Conservation (phyloP, 2,888 invertebrate species). For the Pecten maximus region DNA sequence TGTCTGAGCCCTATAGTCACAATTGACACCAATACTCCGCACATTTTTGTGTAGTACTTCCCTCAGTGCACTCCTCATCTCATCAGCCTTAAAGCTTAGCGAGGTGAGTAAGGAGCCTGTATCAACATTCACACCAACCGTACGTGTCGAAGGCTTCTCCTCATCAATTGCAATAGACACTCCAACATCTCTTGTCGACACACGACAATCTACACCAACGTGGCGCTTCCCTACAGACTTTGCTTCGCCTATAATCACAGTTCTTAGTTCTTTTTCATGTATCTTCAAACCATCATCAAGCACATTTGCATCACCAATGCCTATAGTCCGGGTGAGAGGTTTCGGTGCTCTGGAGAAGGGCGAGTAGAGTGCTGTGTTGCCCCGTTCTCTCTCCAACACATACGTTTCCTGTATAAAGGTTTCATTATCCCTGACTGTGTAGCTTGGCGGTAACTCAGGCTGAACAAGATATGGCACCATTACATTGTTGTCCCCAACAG, state of each 20-base stretch:
- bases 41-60: slow-evolving; percentile 78
- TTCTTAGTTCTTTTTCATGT: slow-evolving; percentile 81
- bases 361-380: slow-evolving; percentile 58
- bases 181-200: slow-evolving; percentile 80
- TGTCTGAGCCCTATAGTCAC: slow-evolving; percentile 67
- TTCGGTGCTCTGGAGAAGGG: slow-evolving; percentile 60
- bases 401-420: slow-evolving; percentile 64
- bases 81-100: slow-evolving; percentile 75
- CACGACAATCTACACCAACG: slow-evolving; percentile 77
- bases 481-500: slow-evolving; percentile 77
- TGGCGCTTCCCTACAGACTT: slow-evolving; percentile 72
- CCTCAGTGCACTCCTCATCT: slow-evolving; percentile 72
- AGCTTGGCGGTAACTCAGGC: slow-evolving; percentile 71
- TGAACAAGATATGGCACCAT: slow-evolving; percentile 74
- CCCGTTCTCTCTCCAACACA: slow-evolving; percentile 63
- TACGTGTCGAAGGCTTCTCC: slow-evolving; percentile 75
- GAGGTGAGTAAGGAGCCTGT: slow-evolving; percentile 68
- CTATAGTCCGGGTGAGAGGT: slow-evolving; percentile 84
- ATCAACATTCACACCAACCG: slow-evolving; percentile 79
- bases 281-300: slow-evolving; percentile 78
- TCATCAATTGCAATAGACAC: slow-evolving; percentile 78
- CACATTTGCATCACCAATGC: slow-evolving; percentile 85
- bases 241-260: slow-evolving; percentile 78
- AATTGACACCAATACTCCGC: slow-evolving; percentile 75
- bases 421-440: slow-evolving; percentile 67